Evolutionary conservation across 2,797 vertebrate species (phyloP).

Genomic region (Prionace glauca): DNA sequence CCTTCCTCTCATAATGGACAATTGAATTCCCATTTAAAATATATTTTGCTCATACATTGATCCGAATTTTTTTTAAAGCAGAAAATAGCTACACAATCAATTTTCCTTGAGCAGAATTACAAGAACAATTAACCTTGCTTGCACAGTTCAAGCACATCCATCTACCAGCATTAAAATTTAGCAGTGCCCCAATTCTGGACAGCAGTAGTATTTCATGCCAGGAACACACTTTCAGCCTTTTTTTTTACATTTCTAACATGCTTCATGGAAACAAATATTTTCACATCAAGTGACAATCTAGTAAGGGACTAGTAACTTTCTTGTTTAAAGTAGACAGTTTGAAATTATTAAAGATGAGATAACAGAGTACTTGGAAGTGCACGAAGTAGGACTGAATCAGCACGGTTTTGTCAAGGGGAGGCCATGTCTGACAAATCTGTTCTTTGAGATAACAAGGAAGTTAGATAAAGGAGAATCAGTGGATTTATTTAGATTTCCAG

Average conservation of each 20-base stretch:
- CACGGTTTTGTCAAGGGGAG: too few species aligned
- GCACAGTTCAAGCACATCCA: not conserved
- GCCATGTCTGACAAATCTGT: too few species aligned
- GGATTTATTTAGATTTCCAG: too few species aligned
- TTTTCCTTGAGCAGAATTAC: not conserved
- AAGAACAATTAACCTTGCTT: not conserved
- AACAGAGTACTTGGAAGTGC: too few species aligned
- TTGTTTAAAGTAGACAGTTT: too few species aligned
- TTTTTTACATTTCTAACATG: not conserved
- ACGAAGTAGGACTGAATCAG: too few species aligned
- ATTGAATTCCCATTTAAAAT: not conserved
- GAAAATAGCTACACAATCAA: not conserved
- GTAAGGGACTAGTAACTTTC: too few species aligned
- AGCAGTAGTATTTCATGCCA: not conserved
- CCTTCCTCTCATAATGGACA: too few species aligned
- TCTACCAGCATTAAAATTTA: not conserved
- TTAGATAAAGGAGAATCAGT: too few species aligned
- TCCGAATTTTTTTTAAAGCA: too few species aligned
- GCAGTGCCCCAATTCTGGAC: not conserved
- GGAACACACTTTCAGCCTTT: not conserved
- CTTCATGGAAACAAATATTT: not conserved
- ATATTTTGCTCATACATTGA: not conserved
- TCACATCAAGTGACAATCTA: not conserved
- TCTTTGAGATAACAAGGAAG: too few species aligned
- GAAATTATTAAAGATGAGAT: too few species aligned